phyloP scores from a whole-genome alignment of 2,113 vertebrate genomes.

The Xiphorhynchus elegans region DNA sequence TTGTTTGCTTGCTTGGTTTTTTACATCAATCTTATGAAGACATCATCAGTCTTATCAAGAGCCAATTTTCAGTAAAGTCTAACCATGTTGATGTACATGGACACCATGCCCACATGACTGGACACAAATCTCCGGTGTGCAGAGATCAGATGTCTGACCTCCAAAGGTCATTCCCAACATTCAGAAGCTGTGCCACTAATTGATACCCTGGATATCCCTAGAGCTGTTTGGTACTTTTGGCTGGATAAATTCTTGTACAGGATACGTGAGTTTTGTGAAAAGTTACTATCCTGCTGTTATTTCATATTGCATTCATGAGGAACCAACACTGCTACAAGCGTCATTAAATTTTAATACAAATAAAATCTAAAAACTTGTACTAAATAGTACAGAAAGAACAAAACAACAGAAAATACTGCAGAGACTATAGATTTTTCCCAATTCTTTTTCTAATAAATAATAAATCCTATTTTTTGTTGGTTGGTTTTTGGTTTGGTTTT shows the following conservation, averaged over 20 bases:
- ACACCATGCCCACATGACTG: accelerated
- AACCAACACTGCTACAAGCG: neutral
- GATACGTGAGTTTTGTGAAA: neutral
- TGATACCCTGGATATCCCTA: neutral
- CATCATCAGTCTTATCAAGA: neutral
- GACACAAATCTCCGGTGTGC: neutral
- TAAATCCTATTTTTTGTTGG: neutral
- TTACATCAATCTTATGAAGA: neutral
- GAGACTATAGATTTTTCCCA: neutral
- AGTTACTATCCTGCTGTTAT: neutral
- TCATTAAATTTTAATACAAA: neutral
- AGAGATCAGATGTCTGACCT: neutral
- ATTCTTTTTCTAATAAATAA: neutral
- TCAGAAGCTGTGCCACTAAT: neutral
- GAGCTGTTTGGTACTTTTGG: neutral
- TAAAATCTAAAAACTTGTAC: neutral
- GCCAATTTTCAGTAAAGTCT: neutral
- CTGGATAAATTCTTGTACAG: neutral
- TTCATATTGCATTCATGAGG: neutral
- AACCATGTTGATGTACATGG: accelerated
- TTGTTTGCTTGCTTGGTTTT: neutral
- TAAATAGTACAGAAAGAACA: neutral
- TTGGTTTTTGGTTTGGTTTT: neutral
- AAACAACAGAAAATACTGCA: neutral
- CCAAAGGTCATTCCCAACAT: neutral